These are phyloP conservation scores for Cygnus olor DNA, from an alignment of 2,797 vertebrate genomes.

Conservation along the genomic window DNA sequence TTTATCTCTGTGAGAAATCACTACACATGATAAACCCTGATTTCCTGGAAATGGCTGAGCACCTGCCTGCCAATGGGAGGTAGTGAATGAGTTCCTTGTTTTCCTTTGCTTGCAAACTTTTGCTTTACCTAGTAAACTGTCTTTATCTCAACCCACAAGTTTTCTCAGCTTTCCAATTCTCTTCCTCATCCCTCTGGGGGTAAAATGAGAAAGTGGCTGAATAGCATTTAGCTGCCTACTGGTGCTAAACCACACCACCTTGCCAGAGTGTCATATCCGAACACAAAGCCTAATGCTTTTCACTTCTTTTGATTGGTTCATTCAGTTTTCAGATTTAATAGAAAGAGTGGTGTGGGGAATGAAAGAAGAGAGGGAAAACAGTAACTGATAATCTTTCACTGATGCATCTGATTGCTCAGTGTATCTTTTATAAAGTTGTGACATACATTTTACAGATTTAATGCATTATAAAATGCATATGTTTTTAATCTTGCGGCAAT, in stretches of 20 bases:
- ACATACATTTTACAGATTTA: not conserved
- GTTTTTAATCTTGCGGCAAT: not conserved
- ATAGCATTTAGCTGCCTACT: not conserved
- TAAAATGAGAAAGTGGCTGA: not conserved
- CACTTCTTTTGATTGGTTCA: not conserved
- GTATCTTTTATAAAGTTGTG: not conserved
- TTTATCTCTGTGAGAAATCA: not conserved
- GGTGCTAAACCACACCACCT: not conserved
- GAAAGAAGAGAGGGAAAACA: not conserved
- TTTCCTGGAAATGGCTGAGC: not conserved
- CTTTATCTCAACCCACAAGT: not conserved
- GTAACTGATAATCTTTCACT: not conserved
- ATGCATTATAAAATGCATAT: not conserved
- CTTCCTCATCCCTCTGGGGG: not conserved
- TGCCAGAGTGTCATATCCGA: not conserved
- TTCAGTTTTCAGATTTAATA: not conserved
- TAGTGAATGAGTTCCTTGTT: not conserved
- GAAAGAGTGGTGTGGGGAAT: not conserved
- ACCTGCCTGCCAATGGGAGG: not conserved
- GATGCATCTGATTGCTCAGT: not conserved
- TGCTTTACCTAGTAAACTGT: not conserved
- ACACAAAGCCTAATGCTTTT: not conserved
- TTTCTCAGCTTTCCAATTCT: not conserved
- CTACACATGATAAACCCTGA: not conserved
- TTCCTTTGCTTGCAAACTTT: not conserved